Base-by-base conservation (phyloP, 2,113 vertebrate species). In the Glareola pratincola region DNA sequence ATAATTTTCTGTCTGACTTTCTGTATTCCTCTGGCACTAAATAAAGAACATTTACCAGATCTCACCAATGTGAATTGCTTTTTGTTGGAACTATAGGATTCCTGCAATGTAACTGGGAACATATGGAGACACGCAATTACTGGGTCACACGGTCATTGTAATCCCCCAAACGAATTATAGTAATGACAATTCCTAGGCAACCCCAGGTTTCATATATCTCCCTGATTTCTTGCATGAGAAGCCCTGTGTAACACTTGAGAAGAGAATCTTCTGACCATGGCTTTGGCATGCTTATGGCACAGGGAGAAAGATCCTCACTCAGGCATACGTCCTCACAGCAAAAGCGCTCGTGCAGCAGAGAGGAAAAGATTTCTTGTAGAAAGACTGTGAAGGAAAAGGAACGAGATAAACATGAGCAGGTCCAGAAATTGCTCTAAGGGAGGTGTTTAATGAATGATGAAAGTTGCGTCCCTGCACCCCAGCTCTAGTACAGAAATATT, bases 291-390 rank as follows among this genome's bases (percentile, higher is more conserved):
- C 3, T 43, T 62, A 30, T 6, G 22, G 11, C 53, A 67, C 12
- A 43, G 15, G 22, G 26, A 62, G 23, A 73, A 73, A 80, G 24
- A 60, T 24, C 34, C 20, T 67, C 29, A 26, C 19, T 51, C 13
- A 43, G 18, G 9, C 14, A 32, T 13, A 34, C 0, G 0, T 19
- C 10, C 48, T 63, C 37, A 34, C 5, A 54, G 7, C 18, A 59
- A 51, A 95, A 86, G 3, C 1, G 2, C 13, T 85, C 1, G 0
- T 36, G 18, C 7, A 59, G 24, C 45, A 34, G 30, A 32, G 24
- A 77, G 10, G 50, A 78, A 21, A 69, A 51, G 8, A 54, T 68
- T 68, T 68, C 22, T 34, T 50, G 6, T 7, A 59, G 29, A 63
- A 10, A 4, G 20, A 11, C 21, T 1, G 0, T 69, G 54, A 41